A percentile compares a stretch with the other conserved stretches of the same genome.
These are phyloP conservation scores for Tauraco hartlaubi DNA, from an alignment of 2,797 vertebrate species.

Conservation along the genomic window DNA sequence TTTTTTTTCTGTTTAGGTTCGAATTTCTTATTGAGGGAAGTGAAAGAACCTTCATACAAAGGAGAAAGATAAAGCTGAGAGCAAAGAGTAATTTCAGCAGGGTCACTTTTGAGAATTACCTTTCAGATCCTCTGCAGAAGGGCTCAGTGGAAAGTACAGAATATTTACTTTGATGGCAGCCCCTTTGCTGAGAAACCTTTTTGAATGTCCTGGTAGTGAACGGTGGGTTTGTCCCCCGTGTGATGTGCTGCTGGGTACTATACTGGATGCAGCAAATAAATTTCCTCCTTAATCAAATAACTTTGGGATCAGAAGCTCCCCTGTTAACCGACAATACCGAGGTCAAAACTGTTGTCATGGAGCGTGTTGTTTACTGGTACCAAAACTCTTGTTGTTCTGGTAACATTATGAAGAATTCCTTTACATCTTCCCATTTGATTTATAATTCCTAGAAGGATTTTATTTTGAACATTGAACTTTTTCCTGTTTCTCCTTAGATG, in stretches of 20 bases:
- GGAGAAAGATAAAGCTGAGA: not conserved
- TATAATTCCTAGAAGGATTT: not conserved
- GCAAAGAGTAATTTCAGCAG: not conserved
- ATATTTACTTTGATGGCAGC: not conserved
- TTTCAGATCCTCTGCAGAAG: not conserved
- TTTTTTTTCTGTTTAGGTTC: not conserved
- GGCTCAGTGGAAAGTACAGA: not conserved
- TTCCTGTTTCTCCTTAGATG: not conserved
- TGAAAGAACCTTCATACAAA: not conserved
- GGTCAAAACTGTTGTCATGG: not conserved
- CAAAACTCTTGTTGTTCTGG: not conserved
- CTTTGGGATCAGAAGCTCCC: not conserved
- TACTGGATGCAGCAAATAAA: not conserved
- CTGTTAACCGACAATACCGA: accelerated
- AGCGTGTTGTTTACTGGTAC: not conserved
- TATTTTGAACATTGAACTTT: not conserved
- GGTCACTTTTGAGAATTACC: not conserved
- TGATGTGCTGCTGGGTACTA: not conserved
- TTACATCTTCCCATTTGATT: not conserved
- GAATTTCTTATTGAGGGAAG: not conserved
- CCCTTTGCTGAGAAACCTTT: not conserved
- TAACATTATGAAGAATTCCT: not conserved
- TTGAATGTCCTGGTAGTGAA: not conserved
- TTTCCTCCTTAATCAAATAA: not conserved
- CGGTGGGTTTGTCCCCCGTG: not conserved